Conservation (phyloP, 2,113 vertebrate genomes). For the Coptodon rendalli region DNA sequence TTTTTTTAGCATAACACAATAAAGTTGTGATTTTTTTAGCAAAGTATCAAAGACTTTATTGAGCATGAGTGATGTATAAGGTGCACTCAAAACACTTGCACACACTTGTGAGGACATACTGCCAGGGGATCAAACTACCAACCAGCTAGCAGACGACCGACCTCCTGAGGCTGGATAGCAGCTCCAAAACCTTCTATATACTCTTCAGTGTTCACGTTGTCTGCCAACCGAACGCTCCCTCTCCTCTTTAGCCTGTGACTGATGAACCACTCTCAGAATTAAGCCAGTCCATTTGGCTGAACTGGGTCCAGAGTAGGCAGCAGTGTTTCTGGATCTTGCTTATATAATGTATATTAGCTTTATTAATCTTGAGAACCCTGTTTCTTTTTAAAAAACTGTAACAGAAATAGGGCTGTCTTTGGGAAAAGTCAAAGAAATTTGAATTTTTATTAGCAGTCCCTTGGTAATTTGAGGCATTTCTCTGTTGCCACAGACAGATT, state of each 20-base stretch:
- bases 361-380: background rate
- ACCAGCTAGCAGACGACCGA: background rate
- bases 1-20: background rate
- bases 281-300: background rate
- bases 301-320: background rate
- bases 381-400: background rate
- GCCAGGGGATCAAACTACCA: background rate
- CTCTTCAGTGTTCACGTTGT: background rate
- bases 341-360: background rate
- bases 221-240: background rate
- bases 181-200: background rate
- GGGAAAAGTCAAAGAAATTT: background rate
- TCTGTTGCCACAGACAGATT: background rate
- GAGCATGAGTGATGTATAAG: background rate
- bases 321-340: background rate
- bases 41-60: background rate
- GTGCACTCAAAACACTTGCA: background rate
- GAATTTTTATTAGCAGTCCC: background rate
- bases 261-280: background rate
- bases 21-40: background rate
- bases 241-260: background rate
- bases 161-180: background rate
- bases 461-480: background rate
- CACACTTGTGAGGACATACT: background rate
- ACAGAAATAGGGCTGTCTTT: background rate